A percentile compares a stretch with the other conserved stretches of the same genome.
Evolutionary conservation across 2,113 vertebrate species (phyloP).

Genomic region (Nerophis ophidion): DNA sequence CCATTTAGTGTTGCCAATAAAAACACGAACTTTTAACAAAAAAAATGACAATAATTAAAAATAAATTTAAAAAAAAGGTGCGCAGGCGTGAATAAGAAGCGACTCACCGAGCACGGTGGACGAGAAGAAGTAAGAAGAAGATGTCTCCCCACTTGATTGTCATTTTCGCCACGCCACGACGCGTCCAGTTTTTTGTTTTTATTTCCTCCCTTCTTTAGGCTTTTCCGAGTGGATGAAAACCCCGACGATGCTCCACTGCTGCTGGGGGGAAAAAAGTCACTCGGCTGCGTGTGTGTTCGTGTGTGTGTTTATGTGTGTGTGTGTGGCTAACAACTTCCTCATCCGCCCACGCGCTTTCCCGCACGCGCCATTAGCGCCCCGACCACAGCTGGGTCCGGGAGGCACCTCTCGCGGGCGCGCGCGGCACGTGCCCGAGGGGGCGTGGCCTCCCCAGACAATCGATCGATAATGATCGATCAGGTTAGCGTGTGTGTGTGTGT

Average conservation of each 20-base stretch:
- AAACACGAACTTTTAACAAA: neutral
- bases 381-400: slow-evolving; percentile 13
- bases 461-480: slow-evolving; percentile 38
- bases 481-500: neutral
- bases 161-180: slow-evolving; percentile 52
- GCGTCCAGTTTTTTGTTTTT: slow-evolving; percentile 6
- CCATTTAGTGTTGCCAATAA: no score
- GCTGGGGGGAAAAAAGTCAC: slow-evolving; percentile 24
- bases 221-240: slow-evolving; percentile 11
- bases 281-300: slow-evolving; percentile 33
- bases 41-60: no score
- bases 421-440: no score
- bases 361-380: slow-evolving; percentile 43
- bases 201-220: no score
- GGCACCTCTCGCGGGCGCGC: neutral
- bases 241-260: slow-evolving; percentile 7
- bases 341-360: slow-evolving; percentile 56
- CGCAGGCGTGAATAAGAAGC: neutral
- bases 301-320: neutral
- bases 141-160: slow-evolving; percentile 52
- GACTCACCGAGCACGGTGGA: slow-evolving; percentile 56
- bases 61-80: neutral
- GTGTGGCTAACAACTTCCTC: slow-evolving; percentile 62
- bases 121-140: slow-evolving; percentile 44
- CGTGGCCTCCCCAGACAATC: neutral